phyloP scores from a whole-genome alignment of 2,113 vertebrate species.

The Parus major region DNA sequence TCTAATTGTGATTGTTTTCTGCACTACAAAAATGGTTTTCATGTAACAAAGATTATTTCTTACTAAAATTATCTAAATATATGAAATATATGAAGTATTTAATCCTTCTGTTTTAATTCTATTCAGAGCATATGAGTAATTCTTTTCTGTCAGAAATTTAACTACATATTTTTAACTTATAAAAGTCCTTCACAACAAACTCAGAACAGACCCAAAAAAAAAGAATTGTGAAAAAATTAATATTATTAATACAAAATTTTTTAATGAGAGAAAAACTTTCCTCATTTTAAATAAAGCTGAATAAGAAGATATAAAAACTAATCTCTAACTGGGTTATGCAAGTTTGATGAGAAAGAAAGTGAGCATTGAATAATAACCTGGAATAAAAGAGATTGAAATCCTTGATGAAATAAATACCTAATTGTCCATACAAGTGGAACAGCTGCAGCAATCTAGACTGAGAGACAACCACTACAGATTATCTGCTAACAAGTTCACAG shows the following conservation, averaged over 20 bases:
- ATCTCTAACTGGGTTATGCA: neutral
- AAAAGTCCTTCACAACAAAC: neutral
- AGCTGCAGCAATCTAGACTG: neutral
- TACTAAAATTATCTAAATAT: neutral
- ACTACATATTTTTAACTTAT: neutral
- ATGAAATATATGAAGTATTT: neutral
- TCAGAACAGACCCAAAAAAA: neutral
- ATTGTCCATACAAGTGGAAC: neutral
- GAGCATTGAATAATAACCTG: neutral
- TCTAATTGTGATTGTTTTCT: neutral
- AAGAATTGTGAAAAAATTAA: neutral
- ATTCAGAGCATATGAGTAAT: neutral
- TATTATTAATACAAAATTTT: neutral
- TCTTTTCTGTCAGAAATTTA: neutral
- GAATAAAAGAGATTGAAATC: neutral
- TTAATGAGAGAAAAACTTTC: neutral
- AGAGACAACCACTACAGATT: neutral
- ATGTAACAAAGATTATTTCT: neutral
- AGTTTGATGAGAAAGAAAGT: neutral
- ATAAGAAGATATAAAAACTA: neutral
- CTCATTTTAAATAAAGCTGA: neutral
- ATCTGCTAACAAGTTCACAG: neutral
- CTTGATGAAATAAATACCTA: neutral
- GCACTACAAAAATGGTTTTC: accelerated
- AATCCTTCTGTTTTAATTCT: neutral